Percentiles rank a stretch among this genome's conserved stretches.
Evolutionary conservation across 2,797 vertebrate genomes (phyloP).

Genomic region (Rhinatrema bivittatum): DNA sequence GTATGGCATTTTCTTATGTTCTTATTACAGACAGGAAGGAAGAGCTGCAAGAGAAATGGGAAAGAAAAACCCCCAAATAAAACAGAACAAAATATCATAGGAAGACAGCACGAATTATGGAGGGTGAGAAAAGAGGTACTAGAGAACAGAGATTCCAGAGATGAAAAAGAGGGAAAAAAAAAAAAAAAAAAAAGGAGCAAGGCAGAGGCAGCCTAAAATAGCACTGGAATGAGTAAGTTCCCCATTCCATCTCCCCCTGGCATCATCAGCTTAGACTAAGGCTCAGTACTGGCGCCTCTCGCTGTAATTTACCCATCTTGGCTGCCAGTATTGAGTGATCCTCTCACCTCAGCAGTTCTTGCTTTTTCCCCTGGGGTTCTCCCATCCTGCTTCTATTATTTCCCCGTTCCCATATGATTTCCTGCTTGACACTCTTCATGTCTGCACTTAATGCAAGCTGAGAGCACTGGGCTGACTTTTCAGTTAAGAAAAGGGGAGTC

Average conservation of each 20-base stretch:
- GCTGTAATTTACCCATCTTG: slow-evolving; percentile 9
- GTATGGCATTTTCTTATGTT: too few species aligned
- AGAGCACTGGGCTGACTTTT: neutral
- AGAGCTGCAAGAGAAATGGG: too few species aligned
- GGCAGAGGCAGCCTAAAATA: neutral
- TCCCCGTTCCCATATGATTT: slow-evolving; percentile 7
- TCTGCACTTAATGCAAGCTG: neutral
- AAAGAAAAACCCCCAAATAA: too few species aligned
- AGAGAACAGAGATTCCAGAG: too few species aligned
- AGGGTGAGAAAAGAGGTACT: too few species aligned
- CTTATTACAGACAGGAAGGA: too few species aligned
- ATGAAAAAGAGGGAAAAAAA: neutral
- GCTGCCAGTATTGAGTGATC: slow-evolving; percentile 14
- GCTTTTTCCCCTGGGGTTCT: slow-evolving; percentile 5
- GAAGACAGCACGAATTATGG: too few species aligned
- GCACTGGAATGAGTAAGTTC: slow-evolving; percentile 6
- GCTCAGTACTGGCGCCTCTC: slow-evolving; percentile 16
- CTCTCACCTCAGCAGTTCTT: slow-evolving; percentile 13
- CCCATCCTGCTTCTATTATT: slow-evolving; percentile 11
- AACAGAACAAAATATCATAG: too few species aligned
- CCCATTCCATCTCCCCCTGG: slow-evolving; percentile 13
- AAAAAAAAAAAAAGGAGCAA: neutral
- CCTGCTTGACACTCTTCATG: slow-evolving; percentile 9
- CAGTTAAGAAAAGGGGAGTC: too few species aligned
- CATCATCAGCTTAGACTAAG: slow-evolving; percentile 12